Evolutionary conservation across 2,888 invertebrate genomes (phyloP), one percentile per base, ranked within the genome.

Genomic region (Ophion slaviceki): DNA sequence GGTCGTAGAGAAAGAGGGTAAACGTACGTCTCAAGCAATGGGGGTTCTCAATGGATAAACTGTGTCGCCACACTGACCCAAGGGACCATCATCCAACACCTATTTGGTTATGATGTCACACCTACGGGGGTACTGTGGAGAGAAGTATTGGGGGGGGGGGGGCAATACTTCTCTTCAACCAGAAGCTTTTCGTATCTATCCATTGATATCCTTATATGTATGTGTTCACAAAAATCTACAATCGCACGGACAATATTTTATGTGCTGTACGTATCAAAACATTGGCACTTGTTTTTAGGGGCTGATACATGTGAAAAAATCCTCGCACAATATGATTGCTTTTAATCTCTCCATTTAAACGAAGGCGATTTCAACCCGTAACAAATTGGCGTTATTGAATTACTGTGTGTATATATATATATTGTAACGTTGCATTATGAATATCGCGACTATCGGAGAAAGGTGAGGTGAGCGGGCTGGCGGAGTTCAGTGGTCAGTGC

Each of bases 41-140:
- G 91, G 90, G 91, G 89, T 91, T 91, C 91, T 92, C 93, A 89
- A 94, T 94, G 94, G 94, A 94, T 94, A 94, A 94, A 94, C 94
- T 93, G 94, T 94, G 94, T 94, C 93, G 93, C 92, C 89, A 90
- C 90, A 90, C 90, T 91, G 89, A 92, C 93, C 92, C 93, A 89
- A 87, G 93, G 93, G 92, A 93, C 92, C 89, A 92, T 93, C 92
- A 91, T 93, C 93, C 92, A 92, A 92, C 92, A 92, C 93, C 93
- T 92, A 92, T 93, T 93, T 92, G 91, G 92, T 93, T 93, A 93
- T 92, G 92, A 92, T 90, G 89, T 92, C 89, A 91, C 87, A 87
- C 84, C 88, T 82, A 88, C 87, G 32, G 32, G 32, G 32, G 32
- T 32, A 32, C 32, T 32, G 32, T 4, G 32, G 4, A 32, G 32